phyloP scores from a whole-genome alignment of 92 coral and sea anemone genomes.

The Metridium senile region DNA sequence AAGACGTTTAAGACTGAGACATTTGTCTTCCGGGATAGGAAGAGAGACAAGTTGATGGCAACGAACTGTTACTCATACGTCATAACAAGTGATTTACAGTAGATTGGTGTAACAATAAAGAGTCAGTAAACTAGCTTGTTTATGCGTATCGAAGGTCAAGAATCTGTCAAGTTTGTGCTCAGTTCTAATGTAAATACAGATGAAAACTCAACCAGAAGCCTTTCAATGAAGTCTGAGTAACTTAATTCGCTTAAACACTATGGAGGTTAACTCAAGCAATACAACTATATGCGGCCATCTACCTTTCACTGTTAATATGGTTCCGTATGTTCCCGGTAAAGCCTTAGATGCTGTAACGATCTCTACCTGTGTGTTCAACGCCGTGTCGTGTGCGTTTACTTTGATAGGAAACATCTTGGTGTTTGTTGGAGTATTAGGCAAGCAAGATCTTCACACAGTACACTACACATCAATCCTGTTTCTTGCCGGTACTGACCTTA shows the following conservation, averaged over 20 bases:
- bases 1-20: too few relatives aligned
- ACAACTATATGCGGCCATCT: conserved; percentile 31
- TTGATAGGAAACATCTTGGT: conserved; percentile 61
- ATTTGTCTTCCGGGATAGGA: conserved; percentile 1
- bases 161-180: background rate
- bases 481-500: conserved; percentile 63
- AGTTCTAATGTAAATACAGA: background rate
- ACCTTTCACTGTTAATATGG: conserved; percentile 66
- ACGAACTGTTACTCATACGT: too few relatives aligned
- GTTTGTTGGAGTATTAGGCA: conserved; percentile 69
- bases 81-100: too few relatives aligned
- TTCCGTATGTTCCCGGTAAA: conserved; percentile 39
- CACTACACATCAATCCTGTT: conserved; percentile 76
- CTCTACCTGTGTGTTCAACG: conserved; percentile 64
- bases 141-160: too few relatives aligned
- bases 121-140: too few relatives aligned
- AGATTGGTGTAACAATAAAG: too few relatives aligned
- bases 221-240: background rate
- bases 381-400: conserved; percentile 66
- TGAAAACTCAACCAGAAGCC: background rate
- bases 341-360: conserved; percentile 49
- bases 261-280: background rate
- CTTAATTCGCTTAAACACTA: too few relatives aligned
- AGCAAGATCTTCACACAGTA: conserved; percentile 62
- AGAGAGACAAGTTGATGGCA: background rate